Percentiles rank a stretch among this genome's conserved stretches.
Conservation (phyloP, 1,140 invertebrate genomes). For the Onthophagus taurus region DNA sequence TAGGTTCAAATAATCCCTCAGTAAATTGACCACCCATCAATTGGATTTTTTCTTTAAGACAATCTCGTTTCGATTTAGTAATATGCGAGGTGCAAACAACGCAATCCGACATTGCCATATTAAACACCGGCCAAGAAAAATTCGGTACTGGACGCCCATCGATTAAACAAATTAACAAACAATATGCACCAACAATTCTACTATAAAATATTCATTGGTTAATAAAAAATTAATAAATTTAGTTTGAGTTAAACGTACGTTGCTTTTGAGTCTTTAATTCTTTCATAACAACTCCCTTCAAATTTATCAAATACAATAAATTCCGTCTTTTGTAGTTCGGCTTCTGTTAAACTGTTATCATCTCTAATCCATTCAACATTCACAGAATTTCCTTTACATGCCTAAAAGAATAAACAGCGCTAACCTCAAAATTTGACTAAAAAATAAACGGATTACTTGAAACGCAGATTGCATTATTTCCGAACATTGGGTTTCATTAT, state of each 20-base stretch:
- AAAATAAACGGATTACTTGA: slow-evolving; percentile 27
- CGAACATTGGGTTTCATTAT: slow-evolving; percentile 33
- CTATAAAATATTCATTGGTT: slow-evolving; percentile 32
- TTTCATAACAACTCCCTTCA: slow-evolving; percentile 56
- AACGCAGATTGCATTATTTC: slow-evolving; percentile 40
- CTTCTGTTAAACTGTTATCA: slow-evolving; percentile 35
- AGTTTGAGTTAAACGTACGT: slow-evolving; percentile 47
- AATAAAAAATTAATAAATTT: slow-evolving; percentile 13
- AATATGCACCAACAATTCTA: slow-evolving; percentile 69
- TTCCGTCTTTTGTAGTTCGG: slow-evolving; percentile 55
- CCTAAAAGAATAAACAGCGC: slow-evolving; percentile 33
- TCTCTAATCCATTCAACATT: slow-evolving; percentile 44
- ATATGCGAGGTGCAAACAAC: slow-evolving; percentile 66
- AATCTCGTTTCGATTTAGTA: slow-evolving; percentile 50
- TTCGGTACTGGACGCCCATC: slow-evolving; percentile 66
- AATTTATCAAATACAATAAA: slow-evolving; percentile 67
- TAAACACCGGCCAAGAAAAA: slow-evolving; percentile 64
- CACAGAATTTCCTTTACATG: slow-evolving; percentile 41
- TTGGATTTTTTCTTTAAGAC: slow-evolving; percentile 58
- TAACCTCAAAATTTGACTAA: slow-evolving; percentile 1
- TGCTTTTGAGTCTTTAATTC: slow-evolving; percentile 53
- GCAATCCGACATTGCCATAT: slow-evolving; percentile 69
- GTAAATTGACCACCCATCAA: slow-evolving; percentile 77
- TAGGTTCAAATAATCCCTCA: slow-evolving; percentile 55
- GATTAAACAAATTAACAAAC: slow-evolving; percentile 63